Percentiles rank a stretch among this genome's conserved stretches.
Conservation (phyloP, 2,113 vertebrate species). For the Chaetops frenatus region DNA sequence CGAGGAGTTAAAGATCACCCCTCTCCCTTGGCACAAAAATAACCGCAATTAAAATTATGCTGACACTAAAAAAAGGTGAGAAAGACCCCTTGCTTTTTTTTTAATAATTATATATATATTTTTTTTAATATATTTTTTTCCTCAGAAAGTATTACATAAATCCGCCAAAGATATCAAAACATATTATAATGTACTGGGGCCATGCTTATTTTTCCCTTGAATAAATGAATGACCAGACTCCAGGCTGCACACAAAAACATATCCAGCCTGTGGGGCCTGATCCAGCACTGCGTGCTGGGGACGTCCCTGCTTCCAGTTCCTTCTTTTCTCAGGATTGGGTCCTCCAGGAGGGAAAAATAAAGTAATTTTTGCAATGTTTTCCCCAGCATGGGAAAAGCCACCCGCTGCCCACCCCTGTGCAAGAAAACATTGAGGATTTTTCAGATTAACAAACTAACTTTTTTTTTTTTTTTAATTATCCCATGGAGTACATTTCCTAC, state of each 20-base stretch:
- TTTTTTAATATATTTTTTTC: background rate
- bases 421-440: background rate
- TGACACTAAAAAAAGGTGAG: background rate
- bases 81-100: background rate
- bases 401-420: background rate
- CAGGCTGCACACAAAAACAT: background rate
- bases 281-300: background rate
- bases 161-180: background rate
- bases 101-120: background rate
- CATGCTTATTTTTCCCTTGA: background rate
- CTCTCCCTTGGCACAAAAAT: background rate
- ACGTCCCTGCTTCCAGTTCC: background rate
- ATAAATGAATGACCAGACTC: background rate
- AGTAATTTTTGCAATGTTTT: background rate
- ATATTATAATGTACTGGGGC: background rate
- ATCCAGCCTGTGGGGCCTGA: background rate
- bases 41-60: background rate
- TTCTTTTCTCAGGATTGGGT: slow-evolving; percentile 16
- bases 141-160: background rate
- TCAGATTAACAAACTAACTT: slow-evolving; percentile 3
- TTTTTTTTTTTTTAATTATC: background rate
- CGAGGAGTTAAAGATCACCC: background rate
- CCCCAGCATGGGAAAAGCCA: background rate
- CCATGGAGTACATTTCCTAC: background rate
- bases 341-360: background rate